Conservation (phyloP, 2,888 invertebrate genomes). For the Patella caerulea region DNA sequence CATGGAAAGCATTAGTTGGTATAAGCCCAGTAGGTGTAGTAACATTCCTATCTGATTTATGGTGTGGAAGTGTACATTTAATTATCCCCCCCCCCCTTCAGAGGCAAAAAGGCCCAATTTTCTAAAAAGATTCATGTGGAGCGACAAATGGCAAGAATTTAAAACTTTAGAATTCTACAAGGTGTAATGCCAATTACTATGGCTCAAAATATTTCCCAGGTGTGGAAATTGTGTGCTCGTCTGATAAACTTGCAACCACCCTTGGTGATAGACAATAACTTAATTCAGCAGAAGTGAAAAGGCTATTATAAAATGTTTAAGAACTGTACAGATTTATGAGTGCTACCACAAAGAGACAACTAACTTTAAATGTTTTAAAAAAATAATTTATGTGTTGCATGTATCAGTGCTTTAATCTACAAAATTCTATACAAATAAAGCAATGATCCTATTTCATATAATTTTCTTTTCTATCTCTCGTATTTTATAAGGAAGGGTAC, state of each 20-base stretch:
- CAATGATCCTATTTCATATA: too few species aligned
- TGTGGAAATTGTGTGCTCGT: constrained; percentile 18
- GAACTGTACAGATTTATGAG: too few species aligned
- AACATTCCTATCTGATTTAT: constrained; percentile 26
- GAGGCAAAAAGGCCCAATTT: constrained; percentile 13
- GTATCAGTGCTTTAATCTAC: too few species aligned
- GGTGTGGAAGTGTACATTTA: background rate
- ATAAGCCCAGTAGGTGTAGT: constrained; percentile 29
- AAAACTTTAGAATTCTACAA: constrained; percentile 38
- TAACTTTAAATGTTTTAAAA: too few species aligned
- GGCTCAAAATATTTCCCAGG: constrained; percentile 10
- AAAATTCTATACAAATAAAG: too few species aligned
- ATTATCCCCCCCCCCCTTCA: too few species aligned
- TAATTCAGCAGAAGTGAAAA: too few species aligned
- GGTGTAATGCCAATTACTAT: constrained; percentile 30
- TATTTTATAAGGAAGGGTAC: too few species aligned
- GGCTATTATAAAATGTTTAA: too few species aligned
- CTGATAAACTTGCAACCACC: constrained; percentile 16
- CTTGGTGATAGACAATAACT: background rate
- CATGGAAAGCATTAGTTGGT: constrained; percentile 26
- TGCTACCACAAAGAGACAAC: too few species aligned
- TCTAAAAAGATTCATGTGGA: constrained; percentile 36
- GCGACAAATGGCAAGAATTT: constrained; percentile 35
- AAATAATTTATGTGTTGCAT: too few species aligned
- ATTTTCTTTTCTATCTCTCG: too few species aligned